Evolutionary conservation across 2,113 vertebrate species (phyloP), one percentile per base, ranked within the genome.

Genomic region (Alethe castanea): DNA sequence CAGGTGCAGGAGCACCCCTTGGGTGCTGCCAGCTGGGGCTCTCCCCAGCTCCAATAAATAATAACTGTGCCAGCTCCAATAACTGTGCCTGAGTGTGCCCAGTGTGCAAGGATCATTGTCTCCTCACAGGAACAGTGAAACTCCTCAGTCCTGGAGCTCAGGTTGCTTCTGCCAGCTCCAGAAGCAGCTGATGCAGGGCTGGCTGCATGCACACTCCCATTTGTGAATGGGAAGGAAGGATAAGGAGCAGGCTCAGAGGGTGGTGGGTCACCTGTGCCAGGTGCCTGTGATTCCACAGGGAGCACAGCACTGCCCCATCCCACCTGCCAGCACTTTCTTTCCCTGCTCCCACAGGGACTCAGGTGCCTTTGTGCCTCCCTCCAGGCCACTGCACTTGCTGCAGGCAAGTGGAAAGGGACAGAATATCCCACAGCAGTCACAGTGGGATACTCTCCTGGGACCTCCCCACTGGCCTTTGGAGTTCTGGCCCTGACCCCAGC

Each of bases 171-270:
- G 40, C 53, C 0, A 1, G 60, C 70, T 38, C 47, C 1, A 1
- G 16, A 18, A 23, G 45, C 10, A 18, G 44, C n/a, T 9, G 20
- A 9, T 1, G 47, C 60, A 44, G 62, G 59, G 66, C 61, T 1
- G 4, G 36, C 42, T 42, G 60, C 2, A 1, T 64, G n/a, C 50
- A 35, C 2, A 1, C 42, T 42, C 13, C 0, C 2, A 0, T 35
- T 42, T 53, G 28, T 12, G 29, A 62, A 23, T 2, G 48, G 14
- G 40, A 29, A 59, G 48, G 33, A 12, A 16, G 36, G 8, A n/a
- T 31, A 73, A 56, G 19, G n/a, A 25, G 31, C 82, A 57, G 22
- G 45, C 64, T 70, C 11, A 36, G 1, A 25, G 14, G 40, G 36
- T 4, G 16, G 11, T 70, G 74, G n/a, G 60, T 52, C 12, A 38